Conservation (phyloP, 2,113 vertebrate species). For the Cyprinodon tularosa region DNA sequence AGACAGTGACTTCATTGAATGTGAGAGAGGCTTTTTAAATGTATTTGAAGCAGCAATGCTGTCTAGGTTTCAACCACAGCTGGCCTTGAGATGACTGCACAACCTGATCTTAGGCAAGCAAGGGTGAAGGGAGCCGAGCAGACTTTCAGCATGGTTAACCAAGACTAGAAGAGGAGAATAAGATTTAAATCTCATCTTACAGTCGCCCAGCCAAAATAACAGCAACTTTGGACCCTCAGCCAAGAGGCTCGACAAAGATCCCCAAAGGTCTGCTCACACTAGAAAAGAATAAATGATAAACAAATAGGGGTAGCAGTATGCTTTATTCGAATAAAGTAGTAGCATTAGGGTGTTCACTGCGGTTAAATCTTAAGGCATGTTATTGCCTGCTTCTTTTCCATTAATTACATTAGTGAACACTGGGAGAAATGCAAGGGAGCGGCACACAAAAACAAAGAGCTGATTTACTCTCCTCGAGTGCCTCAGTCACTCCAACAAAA, state of each 20-base stretch:
- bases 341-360: slow-evolving; percentile 32
- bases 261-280: background rate
- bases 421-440: slow-evolving; percentile 60
- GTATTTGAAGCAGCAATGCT: slow-evolving; percentile 46
- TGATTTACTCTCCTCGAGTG: slow-evolving; percentile 60
- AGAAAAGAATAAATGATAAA: slow-evolving; percentile 16
- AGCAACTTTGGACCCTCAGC: background rate
- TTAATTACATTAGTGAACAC: slow-evolving; percentile 72
- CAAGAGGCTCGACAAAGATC: background rate
- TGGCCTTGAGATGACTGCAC: slow-evolving; percentile 49
- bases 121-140: slow-evolving; percentile 13
- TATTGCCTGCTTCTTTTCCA: slow-evolving; percentile 48
- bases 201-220: background rate
- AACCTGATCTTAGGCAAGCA: slow-evolving; percentile 73
- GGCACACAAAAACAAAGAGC: slow-evolving; percentile 60
- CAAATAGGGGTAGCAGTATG: background rate
- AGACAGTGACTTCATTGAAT: slow-evolving; percentile 69
- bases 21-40: slow-evolving; percentile 38
- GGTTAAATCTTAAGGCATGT: slow-evolving; percentile 49
- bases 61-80: slow-evolving; percentile 67
- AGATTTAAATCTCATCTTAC: background rate
- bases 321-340: slow-evolving; percentile 8
- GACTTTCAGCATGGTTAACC: slow-evolving; percentile 27
- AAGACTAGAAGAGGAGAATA: background rate
- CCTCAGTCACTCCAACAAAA: slow-evolving; percentile 59